Conservation (phyloP, 2,797 vertebrate species). For the Myripristis jacobus region DNA sequence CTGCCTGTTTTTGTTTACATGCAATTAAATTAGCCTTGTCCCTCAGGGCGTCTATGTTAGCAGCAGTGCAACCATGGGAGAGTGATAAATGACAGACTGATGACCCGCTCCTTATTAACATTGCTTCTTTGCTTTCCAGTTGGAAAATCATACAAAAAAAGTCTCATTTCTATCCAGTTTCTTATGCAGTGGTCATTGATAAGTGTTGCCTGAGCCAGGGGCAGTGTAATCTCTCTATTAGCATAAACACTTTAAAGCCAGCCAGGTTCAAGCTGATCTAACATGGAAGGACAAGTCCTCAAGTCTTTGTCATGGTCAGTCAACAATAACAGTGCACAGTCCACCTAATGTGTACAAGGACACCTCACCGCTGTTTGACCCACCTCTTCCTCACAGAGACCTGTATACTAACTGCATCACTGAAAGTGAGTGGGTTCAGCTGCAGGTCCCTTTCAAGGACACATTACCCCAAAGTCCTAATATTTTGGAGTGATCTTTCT, state of each 20-base stretch:
- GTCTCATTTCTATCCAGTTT: conserved; percentile 18
- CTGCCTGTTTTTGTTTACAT: conserved; percentile 61
- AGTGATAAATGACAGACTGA: conserved; percentile 47
- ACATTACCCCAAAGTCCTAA: not conserved
- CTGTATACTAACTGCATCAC: conserved; percentile 30
- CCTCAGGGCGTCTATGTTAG: conserved; percentile 50
- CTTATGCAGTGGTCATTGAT: not conserved
- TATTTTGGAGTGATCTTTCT: conserved; percentile 8
- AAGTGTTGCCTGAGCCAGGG: conserved; percentile 1
- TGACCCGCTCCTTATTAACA: conserved; percentile 46
- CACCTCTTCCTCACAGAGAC: conserved; percentile 28
- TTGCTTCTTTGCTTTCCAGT: conserved; percentile 31
- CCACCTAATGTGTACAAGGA: conserved; percentile 12
- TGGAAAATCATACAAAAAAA: conserved; percentile 34
- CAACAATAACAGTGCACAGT: conserved; percentile 29
- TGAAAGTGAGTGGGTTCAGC: conserved; percentile 47
- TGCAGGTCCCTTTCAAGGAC: conserved; percentile 49
- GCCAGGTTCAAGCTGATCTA: conserved; percentile 37
- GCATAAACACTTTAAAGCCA: conserved; percentile 34
- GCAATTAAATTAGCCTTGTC: conserved; percentile 66
- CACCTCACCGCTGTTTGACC: conserved; percentile 52
- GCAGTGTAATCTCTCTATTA: conserved; percentile 8
- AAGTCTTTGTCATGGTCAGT: conserved; percentile 1
- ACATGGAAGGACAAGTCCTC: conserved; percentile 25
- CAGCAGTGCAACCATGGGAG: conserved; percentile 33